Conservation (phyloP, 1,140 invertebrate genomes). For the Listronotus oregonensis region DNA sequence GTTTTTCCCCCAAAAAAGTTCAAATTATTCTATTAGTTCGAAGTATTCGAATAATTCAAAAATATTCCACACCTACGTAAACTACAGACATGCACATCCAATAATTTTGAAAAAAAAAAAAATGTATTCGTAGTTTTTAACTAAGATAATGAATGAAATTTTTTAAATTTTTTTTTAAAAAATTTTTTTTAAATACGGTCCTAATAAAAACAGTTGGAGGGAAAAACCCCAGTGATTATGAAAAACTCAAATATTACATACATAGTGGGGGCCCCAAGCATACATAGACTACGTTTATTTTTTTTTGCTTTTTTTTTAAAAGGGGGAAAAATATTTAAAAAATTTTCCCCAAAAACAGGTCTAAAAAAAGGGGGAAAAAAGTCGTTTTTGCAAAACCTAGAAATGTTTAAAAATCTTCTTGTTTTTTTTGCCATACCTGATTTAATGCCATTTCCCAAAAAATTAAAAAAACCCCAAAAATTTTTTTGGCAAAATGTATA, state of each 20-base stretch:
- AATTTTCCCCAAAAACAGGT: slow-evolving; percentile 10
- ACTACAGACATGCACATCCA: no score
- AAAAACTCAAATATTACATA: slow-evolving; percentile 27
- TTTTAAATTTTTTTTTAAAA: neutral
- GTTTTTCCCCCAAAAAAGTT: no score
- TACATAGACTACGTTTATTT: slow-evolving; percentile 9
- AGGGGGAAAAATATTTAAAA: slow-evolving; percentile 12
- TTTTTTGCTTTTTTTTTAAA: neutral
- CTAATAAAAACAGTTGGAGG: slow-evolving; percentile 13
- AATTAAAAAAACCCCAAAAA: no score
- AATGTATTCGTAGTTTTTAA: no score
- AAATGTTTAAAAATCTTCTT: slow-evolving; percentile 13
- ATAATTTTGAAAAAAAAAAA: no score
- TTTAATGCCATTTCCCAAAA: no score
- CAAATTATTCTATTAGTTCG: no score
- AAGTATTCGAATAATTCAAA: no score
- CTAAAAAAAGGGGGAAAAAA: slow-evolving; percentile 13
- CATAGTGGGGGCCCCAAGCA: slow-evolving; percentile 15
- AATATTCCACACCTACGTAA: no score
- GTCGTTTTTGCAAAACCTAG: slow-evolving; percentile 10
- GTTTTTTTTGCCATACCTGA: no score
- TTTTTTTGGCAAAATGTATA: no score
- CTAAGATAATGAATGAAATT: no score
- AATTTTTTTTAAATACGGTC: neutral
- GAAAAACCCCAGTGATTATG: slow-evolving; percentile 22